These are phyloP conservation scores for Pharmacophagus antenor DNA, from an alignment of 2,888 invertebrate genomes.

Conservation along the genomic window DNA sequence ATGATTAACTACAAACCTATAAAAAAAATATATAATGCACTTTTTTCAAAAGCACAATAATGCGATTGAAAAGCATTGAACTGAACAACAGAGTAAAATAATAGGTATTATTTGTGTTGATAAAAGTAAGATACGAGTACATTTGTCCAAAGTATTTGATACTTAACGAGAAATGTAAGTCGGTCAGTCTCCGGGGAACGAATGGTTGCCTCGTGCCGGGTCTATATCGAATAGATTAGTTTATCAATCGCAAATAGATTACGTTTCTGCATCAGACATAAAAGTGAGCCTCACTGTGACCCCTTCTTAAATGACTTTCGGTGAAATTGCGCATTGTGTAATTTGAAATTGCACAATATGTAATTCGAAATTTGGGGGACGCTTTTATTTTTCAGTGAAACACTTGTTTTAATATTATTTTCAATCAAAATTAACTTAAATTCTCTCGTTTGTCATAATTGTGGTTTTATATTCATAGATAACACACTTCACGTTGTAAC, in stretches of 20 bases:
- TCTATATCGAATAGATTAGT: constrained; percentile 48
- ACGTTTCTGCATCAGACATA: constrained; percentile 16
- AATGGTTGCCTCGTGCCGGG: constrained; percentile 44
- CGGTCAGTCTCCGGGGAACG: constrained; percentile 43
- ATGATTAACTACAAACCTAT: too few species aligned
- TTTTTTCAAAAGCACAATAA: too few species aligned
- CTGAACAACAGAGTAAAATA: too few species aligned
- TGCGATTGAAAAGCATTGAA: too few species aligned
- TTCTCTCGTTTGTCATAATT: too few species aligned
- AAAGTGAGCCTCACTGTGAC: constrained; percentile 7
- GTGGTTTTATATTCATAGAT: neutral
- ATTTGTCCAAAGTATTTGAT: constrained; percentile 35
- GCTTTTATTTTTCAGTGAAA: too few species aligned
- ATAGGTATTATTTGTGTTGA: too few species aligned
- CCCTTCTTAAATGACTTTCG: constrained; percentile 3
- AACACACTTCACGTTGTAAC: constrained; percentile 13
- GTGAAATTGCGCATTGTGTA: neutral
- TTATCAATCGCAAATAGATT: constrained; percentile 44
- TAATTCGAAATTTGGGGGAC: too few species aligned
- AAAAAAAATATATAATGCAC: too few species aligned
- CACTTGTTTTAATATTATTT: too few species aligned
- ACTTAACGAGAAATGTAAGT: constrained; percentile 46
- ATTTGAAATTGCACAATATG: neutral
- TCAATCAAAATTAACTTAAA: too few species aligned
- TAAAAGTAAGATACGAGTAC: neutral